Base-by-base conservation (phyloP, 2,113 vertebrate species). In the Triplophysa dalaica region DNA sequence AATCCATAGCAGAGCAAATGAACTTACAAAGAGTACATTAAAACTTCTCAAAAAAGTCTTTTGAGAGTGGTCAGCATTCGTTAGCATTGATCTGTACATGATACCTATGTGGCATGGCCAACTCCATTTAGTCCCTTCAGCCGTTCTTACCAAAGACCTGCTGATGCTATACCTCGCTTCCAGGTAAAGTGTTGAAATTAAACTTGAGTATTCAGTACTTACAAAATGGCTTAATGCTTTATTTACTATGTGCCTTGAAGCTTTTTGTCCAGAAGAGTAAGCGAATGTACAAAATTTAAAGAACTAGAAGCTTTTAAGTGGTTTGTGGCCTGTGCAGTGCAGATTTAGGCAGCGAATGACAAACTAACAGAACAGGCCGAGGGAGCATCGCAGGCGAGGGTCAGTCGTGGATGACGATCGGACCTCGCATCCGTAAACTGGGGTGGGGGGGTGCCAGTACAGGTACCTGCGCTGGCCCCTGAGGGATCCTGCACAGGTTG, bases 371-470 rank as follows among this genome's bases (percentile, higher is more conserved):
- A 65, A 74, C 52, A 70, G 76, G 70, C 26, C 75, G 54, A 48
- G 66, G n/a, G 43, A 52, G 50, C 38, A 41, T 8, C 76, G 70
- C 21, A 56, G 75, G 11, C 33, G 19, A 14, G 7, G 1, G 62
- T 94, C 90, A 94, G 90, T 94, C 93, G 10, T 94, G 93, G 88
- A 94, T 94, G 82, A 94, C 92, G 68, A 93, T 93, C 87, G 93
- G 93, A 50, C 93, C 93, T 74, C 92, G 90, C 91, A 93, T 93
- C 89, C 93, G 91, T 88, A 94, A 84, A 88, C 92, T 92, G 87
- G 92, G 92, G 87, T 93, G 92, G 0, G 91, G 91, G 11, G 93
- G 91, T 10, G 90, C 87, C 1, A 91, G 88, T 72, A 92, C 86
- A 1, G 90, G 89, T 62, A 91, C 91, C 86, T 92, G 92, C 2